phyloP scores from a whole-genome alignment of 2,113 vertebrate genomes.

The Neomonachus schauinslandi region DNA sequence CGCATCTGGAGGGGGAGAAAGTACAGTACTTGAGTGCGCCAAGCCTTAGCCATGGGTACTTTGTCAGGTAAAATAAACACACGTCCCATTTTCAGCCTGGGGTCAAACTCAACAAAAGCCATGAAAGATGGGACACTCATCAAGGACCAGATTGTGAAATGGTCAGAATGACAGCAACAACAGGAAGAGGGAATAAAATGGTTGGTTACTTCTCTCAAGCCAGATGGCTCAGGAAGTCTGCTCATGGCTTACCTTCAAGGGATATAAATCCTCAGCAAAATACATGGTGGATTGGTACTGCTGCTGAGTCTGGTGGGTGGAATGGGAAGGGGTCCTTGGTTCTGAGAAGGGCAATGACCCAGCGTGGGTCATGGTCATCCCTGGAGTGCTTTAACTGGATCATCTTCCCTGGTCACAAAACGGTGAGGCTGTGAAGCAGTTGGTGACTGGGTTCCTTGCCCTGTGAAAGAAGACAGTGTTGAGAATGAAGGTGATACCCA shows the following conservation, averaged over 20 bases:
- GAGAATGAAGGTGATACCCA: not conserved
- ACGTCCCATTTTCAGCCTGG: constrained; percentile 67
- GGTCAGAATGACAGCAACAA: not conserved
- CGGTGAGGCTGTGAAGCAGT: not conserved
- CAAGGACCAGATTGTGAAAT: constrained; percentile 59
- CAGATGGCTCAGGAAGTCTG: constrained; percentile 81
- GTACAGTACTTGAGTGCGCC: constrained; percentile 45
- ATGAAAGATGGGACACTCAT: constrained; percentile 75
- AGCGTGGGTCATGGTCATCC: not conserved
- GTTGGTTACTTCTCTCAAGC: constrained; percentile 75
- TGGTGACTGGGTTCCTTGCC: not conserved
- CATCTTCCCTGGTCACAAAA: not conserved
- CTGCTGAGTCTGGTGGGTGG: not conserved
- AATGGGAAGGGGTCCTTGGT: not conserved
- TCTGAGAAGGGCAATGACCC: not conserved
- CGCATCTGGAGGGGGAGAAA: constrained; percentile 81
- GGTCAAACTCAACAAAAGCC: constrained; percentile 76
- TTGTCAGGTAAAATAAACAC: constrained; percentile 79
- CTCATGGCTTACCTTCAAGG: constrained; percentile 70
- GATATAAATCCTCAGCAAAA: constrained; percentile 57
- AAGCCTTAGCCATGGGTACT: constrained; percentile 73
- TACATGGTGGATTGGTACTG: not conserved
- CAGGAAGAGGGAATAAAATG: constrained; percentile 69
- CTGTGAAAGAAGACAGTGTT: not conserved
- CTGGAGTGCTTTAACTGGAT: not conserved